Conservation (phyloP, 2,113 vertebrate genomes). For the Hippocampus barbouri region DNA sequence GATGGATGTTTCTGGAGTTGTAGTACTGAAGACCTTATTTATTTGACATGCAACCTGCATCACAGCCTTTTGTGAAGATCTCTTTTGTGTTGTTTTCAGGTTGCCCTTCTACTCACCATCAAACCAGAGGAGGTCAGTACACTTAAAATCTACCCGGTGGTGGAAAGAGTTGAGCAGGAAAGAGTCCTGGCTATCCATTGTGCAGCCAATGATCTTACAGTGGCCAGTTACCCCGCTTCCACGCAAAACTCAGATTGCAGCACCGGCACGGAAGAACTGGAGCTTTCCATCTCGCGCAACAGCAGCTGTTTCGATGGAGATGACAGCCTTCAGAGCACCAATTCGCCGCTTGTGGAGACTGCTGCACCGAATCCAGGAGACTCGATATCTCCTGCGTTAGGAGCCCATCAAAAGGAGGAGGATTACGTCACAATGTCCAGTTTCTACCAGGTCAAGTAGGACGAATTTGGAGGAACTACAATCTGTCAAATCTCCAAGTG, state of each 20-base stretch:
- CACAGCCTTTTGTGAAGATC: neutral
- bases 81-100: neutral
- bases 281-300: neutral
- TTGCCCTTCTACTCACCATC: neutral
- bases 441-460: slow-evolving; percentile 5
- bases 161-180: neutral
- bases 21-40: neutral
- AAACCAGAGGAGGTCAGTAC: slow-evolving; percentile 7
- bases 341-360: neutral
- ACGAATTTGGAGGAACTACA: neutral
- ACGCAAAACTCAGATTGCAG: neutral
- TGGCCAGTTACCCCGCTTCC: neutral
- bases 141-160: slow-evolving; percentile 1
- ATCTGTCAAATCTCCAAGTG: neutral
- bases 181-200: neutral
- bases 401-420: neutral
- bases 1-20: neutral
- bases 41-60: neutral
- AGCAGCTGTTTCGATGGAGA: neutral
- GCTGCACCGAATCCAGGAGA: neutral
- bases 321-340: neutral
- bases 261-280: neutral
- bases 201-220: neutral
- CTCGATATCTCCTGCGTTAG: neutral
- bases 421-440: slow-evolving; percentile 5